Conservation (phyloP, 1,140 invertebrate species). For the Cydia pomonella region DNA sequence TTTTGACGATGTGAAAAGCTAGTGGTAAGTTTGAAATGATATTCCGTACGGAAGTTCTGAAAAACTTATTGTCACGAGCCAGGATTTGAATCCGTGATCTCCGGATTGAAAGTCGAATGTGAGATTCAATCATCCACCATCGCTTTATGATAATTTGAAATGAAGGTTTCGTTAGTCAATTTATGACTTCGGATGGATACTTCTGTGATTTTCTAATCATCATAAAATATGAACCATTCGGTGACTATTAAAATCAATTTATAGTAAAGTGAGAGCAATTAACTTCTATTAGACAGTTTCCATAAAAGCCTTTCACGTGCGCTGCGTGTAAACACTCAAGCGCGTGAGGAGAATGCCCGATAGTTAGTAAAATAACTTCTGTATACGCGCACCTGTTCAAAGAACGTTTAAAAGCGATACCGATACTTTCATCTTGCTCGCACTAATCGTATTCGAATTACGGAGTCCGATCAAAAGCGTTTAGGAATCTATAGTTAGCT, state of each 20-base stretch:
- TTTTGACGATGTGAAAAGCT: too few species aligned
- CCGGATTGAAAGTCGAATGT: too few species aligned
- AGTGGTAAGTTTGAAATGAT: too few species aligned
- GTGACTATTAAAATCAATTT: background rate
- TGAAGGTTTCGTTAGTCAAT: too few species aligned
- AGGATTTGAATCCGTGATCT: too few species aligned
- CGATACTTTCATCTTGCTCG: slow-evolving; percentile 17
- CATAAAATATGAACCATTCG: background rate
- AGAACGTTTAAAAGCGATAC: slow-evolving; percentile 55
- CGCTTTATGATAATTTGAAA: too few species aligned
- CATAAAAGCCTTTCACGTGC: slow-evolving; percentile 7
- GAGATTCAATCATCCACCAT: too few species aligned
- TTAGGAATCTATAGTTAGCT: slow-evolving; percentile 13
- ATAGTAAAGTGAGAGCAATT: background rate
- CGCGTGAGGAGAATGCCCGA: slow-evolving; percentile 51
- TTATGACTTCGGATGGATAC: too few species aligned
- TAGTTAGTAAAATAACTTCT: slow-evolving; percentile 62
- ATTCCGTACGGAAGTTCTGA: too few species aligned
- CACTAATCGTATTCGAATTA: slow-evolving; percentile 19
- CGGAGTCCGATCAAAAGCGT: slow-evolving; percentile 21
- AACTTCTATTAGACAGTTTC: slow-evolving; percentile 5
- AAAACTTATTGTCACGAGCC: too few species aligned
- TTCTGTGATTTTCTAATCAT: background rate
- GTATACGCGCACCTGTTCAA: slow-evolving; percentile 67
- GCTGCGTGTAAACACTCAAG: slow-evolving; percentile 39